A percentile compares a stretch with the other conserved stretches of the same genome.
These are phyloP conservation scores for Orthonevra nobilis DNA, from an alignment of 2,888 invertebrate genomes.

Conservation along the genomic window DNA sequence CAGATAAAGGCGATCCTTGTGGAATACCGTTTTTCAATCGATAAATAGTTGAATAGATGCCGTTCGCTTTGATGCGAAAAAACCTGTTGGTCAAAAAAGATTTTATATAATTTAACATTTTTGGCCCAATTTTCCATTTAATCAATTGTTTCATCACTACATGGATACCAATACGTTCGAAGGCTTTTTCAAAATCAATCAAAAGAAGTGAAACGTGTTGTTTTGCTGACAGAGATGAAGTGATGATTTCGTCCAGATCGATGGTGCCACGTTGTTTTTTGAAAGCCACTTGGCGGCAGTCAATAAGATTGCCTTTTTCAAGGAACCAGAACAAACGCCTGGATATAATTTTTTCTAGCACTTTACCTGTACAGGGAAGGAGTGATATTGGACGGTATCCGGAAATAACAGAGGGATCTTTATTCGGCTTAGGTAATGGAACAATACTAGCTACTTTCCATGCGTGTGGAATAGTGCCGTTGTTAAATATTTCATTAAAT, in stretches of 20 bases:
- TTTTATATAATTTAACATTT: slow-evolving; percentile 31
- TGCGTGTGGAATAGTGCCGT: slow-evolving; percentile 12
- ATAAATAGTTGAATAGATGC: neutral
- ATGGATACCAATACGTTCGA: slow-evolving; percentile 3
- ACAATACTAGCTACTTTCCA: slow-evolving; percentile 22
- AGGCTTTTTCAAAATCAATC: slow-evolving; percentile 15
- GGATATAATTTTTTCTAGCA: slow-evolving; percentile 26
- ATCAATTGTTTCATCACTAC: slow-evolving; percentile 7
- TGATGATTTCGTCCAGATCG: slow-evolving; percentile 19
- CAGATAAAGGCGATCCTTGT: slow-evolving; percentile 42
- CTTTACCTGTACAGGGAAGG: slow-evolving; percentile 21
- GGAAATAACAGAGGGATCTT: neutral
- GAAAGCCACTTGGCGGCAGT: slow-evolving; percentile 7
- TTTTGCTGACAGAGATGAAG: neutral
- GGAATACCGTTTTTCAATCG: slow-evolving; percentile 6
- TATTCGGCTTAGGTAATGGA: slow-evolving; percentile 17
- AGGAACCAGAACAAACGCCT: slow-evolving; percentile 21
- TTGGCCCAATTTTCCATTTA: slow-evolving; percentile 20
- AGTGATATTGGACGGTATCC: slow-evolving; percentile 47
- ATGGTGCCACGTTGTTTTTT: slow-evolving; percentile 8
- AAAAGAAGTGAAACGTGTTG: slow-evolving; percentile 2
- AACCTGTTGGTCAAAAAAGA: slow-evolving; percentile 26
- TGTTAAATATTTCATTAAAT: slow-evolving; percentile 8
- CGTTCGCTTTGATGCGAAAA: slow-evolving; percentile 35
- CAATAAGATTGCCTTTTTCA: slow-evolving; percentile 4